Conservation (phyloP, 2,113 vertebrate genomes). For the Channa argus region DNA sequence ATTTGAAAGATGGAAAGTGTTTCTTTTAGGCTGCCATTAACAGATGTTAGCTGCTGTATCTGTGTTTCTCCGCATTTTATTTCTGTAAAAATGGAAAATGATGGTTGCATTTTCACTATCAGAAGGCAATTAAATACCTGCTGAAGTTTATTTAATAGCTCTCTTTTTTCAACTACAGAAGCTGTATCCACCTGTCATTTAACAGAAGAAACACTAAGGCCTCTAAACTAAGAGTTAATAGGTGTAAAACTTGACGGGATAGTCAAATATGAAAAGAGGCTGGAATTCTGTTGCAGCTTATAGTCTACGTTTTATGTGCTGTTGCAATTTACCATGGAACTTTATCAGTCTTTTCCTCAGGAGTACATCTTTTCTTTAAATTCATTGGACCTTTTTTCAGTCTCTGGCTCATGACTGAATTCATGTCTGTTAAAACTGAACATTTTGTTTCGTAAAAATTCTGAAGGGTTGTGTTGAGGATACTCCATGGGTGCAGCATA, state of each 20-base stretch:
- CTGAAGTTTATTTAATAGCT: conserved; percentile 23
- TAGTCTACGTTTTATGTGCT: conserved; percentile 43
- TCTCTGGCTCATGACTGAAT: conserved; percentile 13
- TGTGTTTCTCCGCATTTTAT: neutral
- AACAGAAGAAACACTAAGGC: conserved; percentile 37
- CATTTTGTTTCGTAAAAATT: neutral
- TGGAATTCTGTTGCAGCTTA: conserved; percentile 46
- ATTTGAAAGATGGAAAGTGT: too few relatives aligned
- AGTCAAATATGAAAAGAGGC: conserved; percentile 52
- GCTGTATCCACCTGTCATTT: conserved; percentile 3
- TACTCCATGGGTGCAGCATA: conserved; percentile 13
- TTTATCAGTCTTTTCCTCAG: neutral
- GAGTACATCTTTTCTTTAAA: conserved; percentile 25
- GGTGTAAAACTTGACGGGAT: conserved; percentile 46
- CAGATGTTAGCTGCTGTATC: too few relatives aligned
- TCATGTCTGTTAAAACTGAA: conserved; percentile 10
- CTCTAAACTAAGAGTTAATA: conserved; percentile 52
- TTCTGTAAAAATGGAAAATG: neutral
- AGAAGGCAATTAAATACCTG: neutral
- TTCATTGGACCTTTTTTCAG: conserved; percentile 16
- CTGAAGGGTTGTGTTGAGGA: neutral
- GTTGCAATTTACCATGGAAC: conserved; percentile 30
- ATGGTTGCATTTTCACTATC: neutral
- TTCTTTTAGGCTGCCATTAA: too few relatives aligned
- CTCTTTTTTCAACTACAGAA: conserved; percentile 18